phyloP scores from a whole-genome alignment of 2,113 vertebrate species.

The Aspidoscelis tigris region DNA sequence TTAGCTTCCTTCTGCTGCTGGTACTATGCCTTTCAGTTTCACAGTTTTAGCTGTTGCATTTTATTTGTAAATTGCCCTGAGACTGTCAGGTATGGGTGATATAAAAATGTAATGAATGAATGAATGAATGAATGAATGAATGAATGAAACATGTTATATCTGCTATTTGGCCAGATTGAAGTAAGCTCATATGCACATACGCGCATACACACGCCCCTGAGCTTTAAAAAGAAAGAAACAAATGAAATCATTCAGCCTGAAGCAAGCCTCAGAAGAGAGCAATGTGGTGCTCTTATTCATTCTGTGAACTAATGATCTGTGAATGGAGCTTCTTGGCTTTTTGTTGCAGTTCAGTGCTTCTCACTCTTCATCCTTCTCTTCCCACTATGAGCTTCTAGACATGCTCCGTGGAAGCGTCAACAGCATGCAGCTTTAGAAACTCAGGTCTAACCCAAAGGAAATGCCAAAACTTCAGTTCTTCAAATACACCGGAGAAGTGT shows the following conservation, averaged over 20 bases:
- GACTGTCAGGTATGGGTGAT: too few relatives aligned
- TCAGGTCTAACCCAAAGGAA: slow-evolving; percentile 57
- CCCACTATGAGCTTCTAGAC: neutral
- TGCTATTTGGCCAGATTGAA: neutral
- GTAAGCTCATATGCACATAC: neutral
- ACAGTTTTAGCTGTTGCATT: too few relatives aligned
- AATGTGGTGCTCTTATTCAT: slow-evolving; percentile 6
- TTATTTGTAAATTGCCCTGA: too few relatives aligned
- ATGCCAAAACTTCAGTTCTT: slow-evolving; percentile 53
- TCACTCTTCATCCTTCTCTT: neutral
- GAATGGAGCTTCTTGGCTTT: slow-evolving; percentile 4
- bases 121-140: too few relatives aligned
- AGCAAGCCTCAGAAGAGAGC: slow-evolving; percentile 5
- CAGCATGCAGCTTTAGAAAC: slow-evolving; percentile 46
- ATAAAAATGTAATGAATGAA: too few relatives aligned
- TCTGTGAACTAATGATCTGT: slow-evolving; percentile 17
- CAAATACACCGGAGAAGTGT: slow-evolving; percentile 35
- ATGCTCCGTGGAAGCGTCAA: slow-evolving; percentile 43
- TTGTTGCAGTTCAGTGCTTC: slow-evolving; percentile 13
- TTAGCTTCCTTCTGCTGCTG: too few relatives aligned
- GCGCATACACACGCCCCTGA: neutral
- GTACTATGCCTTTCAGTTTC: too few relatives aligned
- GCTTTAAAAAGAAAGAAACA: neutral
- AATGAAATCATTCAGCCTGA: neutral
- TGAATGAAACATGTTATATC: neutral